Conservation (phyloP, 1,140 invertebrate genomes). For the Nylanderia fulva region DNA sequence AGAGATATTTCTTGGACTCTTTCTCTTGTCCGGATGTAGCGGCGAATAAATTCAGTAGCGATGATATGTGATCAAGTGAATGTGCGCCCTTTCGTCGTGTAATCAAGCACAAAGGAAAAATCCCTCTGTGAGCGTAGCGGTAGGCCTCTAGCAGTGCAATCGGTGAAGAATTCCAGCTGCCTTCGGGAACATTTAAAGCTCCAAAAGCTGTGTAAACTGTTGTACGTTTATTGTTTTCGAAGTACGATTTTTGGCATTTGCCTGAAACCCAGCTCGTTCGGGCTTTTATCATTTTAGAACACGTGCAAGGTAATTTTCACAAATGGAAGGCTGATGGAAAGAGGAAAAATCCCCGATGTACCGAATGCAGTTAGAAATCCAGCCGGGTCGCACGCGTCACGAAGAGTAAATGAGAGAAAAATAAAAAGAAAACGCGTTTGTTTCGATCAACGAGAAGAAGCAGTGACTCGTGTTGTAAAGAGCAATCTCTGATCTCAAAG, state of each 20-base stretch:
- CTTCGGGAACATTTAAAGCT: conserved; percentile 18
- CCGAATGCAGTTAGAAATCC: conserved; percentile 33
- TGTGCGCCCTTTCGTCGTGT: conserved; percentile 77
- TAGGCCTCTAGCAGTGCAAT: conserved; percentile 55
- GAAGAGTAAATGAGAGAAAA: conserved; percentile 2
- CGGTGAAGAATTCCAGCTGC: conserved; percentile 46
- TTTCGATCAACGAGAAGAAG: conserved; percentile 56
- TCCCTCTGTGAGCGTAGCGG: conserved; percentile 65
- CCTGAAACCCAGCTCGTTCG: neutral
- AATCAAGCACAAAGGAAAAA: conserved; percentile 77
- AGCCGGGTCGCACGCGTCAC: conserved; percentile 31
- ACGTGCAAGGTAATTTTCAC: neutral
- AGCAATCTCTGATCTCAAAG: conserved; percentile 8
- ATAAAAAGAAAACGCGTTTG: conserved; percentile 29
- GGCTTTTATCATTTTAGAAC: neutral
- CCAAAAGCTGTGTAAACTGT: neutral
- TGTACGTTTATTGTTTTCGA: neutral
- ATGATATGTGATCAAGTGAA: conserved; percentile 78
- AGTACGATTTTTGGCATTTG: neutral
- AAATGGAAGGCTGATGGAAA: no score
- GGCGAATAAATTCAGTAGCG: conserved; percentile 68
- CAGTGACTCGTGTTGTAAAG: conserved; percentile 17
- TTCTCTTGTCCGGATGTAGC: conserved; percentile 19
- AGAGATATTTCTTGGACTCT: neutral
- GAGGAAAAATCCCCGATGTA: neutral